These are phyloP conservation scores for Planococcus citri DNA, from an alignment of 1,140 invertebrate genomes.

Conservation along the genomic window DNA sequence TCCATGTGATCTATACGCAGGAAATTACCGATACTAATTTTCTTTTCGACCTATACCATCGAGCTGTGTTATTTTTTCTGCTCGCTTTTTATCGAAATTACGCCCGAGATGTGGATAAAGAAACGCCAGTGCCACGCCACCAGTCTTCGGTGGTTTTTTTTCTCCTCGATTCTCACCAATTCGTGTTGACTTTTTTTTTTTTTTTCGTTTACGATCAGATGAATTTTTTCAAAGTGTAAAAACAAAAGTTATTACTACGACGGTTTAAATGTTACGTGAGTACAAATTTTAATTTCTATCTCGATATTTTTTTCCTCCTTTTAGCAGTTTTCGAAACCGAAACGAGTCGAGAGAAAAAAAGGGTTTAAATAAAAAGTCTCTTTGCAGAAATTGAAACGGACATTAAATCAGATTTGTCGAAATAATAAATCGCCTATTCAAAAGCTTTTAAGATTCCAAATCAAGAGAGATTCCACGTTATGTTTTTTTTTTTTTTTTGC, in stretches of 20 bases:
- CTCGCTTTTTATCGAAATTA: no score
- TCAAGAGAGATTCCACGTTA: no score
- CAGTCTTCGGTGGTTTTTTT: not conserved
- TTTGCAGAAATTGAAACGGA: no score
- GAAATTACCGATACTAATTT: conserved; percentile 19
- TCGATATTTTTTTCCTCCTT: not conserved
- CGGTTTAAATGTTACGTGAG: not conserved
- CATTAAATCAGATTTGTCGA: not conserved
- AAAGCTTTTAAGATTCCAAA: not conserved
- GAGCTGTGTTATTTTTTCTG: no score
- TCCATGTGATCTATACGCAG: not conserved
- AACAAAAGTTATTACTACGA: no score
- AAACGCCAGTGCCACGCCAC: no score
- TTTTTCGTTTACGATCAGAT: not conserved
- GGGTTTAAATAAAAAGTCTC: no score
- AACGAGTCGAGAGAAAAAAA: no score
- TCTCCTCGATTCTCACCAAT: not conserved
- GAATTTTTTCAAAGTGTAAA: not conserved
- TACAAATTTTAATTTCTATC: not conserved
- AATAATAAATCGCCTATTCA: not conserved
- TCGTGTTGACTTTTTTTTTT: not conserved
- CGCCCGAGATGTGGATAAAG: no score
- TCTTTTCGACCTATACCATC: not conserved
- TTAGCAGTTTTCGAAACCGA: no score
- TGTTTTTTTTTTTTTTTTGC: no score